These are phyloP conservation scores for Schizotus pectinicornis DNA, from an alignment of 2,888 invertebrate species.

Conservation along the genomic window DNA sequence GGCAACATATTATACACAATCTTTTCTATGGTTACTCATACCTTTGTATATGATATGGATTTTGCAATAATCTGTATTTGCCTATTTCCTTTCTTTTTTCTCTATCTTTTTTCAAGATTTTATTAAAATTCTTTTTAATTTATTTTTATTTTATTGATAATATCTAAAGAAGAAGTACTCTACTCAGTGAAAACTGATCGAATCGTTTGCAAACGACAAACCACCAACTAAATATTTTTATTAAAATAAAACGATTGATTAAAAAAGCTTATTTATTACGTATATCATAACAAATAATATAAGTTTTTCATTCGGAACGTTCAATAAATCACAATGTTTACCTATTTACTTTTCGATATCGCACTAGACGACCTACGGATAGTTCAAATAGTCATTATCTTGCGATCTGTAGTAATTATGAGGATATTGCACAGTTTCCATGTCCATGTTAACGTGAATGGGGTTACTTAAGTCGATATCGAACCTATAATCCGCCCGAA, in stretches of 20 bases:
- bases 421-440: conserved; percentile 31
- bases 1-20: too few species aligned
- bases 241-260: not conserved
- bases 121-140: too few species aligned
- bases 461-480: conserved; percentile 58
- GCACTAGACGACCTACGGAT: conserved; percentile 8
- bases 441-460: conserved; percentile 55
- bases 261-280: not conserved
- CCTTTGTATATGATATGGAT: too few species aligned
- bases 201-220: too few species aligned
- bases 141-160: too few species aligned
- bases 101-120: too few species aligned
- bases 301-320: conserved; percentile 13
- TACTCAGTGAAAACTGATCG: too few species aligned
- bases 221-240: too few species aligned
- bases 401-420: conserved; percentile 31
- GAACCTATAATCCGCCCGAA: conserved; percentile 35
- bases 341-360: conserved; percentile 8
- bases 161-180: too few species aligned
- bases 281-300: conserved; percentile 8
- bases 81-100: too few species aligned
- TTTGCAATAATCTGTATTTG: too few species aligned
- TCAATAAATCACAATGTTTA: conserved; percentile 22
- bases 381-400: conserved; percentile 35
- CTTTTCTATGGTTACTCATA: too few species aligned